These are phyloP conservation scores for Sceloporus tristichus DNA, from an alignment of 2,113 vertebrate species.

Conservation along the genomic window DNA sequence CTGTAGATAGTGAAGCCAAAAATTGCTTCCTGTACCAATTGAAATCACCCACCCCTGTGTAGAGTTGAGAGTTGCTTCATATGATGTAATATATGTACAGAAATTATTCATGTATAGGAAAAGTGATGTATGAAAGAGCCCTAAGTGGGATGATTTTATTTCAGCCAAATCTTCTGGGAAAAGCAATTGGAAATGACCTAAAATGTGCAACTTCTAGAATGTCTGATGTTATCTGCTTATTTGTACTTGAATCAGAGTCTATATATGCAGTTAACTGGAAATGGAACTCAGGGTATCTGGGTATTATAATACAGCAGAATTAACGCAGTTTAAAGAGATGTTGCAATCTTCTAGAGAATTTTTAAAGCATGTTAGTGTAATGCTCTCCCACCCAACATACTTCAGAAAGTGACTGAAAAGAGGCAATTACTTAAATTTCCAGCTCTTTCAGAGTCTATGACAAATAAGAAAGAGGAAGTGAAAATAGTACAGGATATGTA, in stretches of 20 bases:
- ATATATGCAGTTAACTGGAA: neutral
- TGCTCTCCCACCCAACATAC: no score
- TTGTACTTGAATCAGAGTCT: neutral
- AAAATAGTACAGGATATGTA: neutral
- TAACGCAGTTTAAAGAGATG: neutral
- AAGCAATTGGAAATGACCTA: neutral
- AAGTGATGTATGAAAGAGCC: neutral
- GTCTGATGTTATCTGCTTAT: neutral
- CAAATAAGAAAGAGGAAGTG: neutral
- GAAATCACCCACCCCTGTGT: neutral
- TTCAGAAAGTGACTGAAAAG: neutral
- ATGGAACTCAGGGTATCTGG: neutral
- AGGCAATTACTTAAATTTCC: neutral
- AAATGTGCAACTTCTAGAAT: neutral
- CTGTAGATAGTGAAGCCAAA: no score
- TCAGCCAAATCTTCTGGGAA: neutral
- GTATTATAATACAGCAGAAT: neutral
- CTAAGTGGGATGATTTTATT: neutral
- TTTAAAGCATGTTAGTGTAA: neutral
- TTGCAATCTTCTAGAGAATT: neutral
- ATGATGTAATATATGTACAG: no score
- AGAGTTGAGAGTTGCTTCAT: neutral
- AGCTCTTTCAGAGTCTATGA: neutral
- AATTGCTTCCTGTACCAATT: no score
- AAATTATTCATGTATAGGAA: neutral